Percentiles rank a stretch among this genome's conserved stretches.
These are phyloP conservation scores for Cheilosia soror DNA, from an alignment of 2,888 invertebrate species.

Conservation along the genomic window DNA sequence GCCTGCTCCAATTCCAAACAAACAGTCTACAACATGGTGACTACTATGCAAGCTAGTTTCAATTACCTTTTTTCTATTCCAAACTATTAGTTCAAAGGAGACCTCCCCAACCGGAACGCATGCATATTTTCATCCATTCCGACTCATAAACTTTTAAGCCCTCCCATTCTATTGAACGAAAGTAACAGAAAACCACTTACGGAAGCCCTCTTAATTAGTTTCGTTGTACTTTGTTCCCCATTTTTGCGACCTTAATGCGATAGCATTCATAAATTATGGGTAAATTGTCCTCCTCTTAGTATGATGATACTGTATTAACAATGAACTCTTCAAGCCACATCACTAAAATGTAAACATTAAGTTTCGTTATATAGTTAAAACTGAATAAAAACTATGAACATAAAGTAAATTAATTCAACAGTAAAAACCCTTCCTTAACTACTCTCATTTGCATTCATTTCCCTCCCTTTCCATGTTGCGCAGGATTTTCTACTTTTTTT, in stretches of 20 bases:
- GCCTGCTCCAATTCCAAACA: too few relatives aligned
- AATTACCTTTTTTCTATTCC: background rate
- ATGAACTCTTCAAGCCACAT: slow-evolving; percentile 63
- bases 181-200: slow-evolving; percentile 61
- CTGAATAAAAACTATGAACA: slow-evolving; percentile 60
- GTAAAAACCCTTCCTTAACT: slow-evolving; percentile 64
- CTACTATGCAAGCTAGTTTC: too few relatives aligned
- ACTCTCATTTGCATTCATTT: slow-evolving; percentile 73
- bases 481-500: slow-evolving; percentile 1
- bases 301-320: slow-evolving; percentile 53
- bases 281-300: slow-evolving; percentile 53
- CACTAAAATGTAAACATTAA: slow-evolving; percentile 70
- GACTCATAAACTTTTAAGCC: background rate
- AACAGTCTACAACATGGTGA: too few relatives aligned
- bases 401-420: slow-evolving; percentile 75
- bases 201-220: slow-evolving; percentile 62
- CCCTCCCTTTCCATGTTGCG: slow-evolving; percentile 71
- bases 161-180: background rate
- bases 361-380: slow-evolving; percentile 56
- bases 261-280: slow-evolving; percentile 63
- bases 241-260: slow-evolving; percentile 47
- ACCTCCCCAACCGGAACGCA: background rate
- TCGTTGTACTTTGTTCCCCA: background rate
- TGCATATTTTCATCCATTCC: background rate
- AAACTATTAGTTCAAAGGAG: background rate